Evolutionary conservation across 1,140 invertebrate species (phyloP).

Genomic region (Triops longicaudatus): DNA sequence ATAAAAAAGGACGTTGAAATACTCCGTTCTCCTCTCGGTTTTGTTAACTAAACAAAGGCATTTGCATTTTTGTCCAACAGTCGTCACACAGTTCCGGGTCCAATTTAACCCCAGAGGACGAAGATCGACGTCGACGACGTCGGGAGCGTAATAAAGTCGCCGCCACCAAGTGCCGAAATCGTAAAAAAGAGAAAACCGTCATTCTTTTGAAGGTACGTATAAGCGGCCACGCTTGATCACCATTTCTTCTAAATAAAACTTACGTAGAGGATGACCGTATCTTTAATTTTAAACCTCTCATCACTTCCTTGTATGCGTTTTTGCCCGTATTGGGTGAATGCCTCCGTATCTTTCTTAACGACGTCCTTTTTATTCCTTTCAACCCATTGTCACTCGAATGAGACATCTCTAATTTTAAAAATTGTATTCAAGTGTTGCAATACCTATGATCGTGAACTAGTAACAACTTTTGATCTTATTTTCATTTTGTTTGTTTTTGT

Average conservation of each 20-base stretch:
- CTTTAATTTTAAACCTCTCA: conserved; percentile 14
- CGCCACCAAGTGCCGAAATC: conserved; percentile 87
- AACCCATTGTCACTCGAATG: no score
- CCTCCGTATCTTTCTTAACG: no score
- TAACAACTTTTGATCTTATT: not conserved
- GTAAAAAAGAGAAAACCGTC: conserved; percentile 81
- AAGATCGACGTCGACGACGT: conserved; percentile 68
- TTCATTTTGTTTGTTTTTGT: conserved; percentile 25
- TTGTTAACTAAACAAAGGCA: not conserved
- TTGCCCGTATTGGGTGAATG: no score
- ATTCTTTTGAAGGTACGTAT: conserved; percentile 58
- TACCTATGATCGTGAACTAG: no score
- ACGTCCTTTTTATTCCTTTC: no score
- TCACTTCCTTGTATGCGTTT: no score
- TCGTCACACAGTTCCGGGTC: not conserved
- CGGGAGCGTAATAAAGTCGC: conserved; percentile 90
- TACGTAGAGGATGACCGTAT: conserved; percentile 20
- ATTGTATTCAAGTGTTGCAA: no score
- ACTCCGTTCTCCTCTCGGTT: not conserved
- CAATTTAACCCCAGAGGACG: conserved; percentile 81
- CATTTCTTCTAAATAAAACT: not conserved
- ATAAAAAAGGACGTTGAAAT: not conserved
- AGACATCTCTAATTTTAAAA: no score
- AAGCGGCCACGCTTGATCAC: not conserved
- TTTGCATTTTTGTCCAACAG: not conserved